Evolutionary conservation across 2,888 invertebrate species (phyloP).

Genomic region (Drosophila atripex): DNA sequence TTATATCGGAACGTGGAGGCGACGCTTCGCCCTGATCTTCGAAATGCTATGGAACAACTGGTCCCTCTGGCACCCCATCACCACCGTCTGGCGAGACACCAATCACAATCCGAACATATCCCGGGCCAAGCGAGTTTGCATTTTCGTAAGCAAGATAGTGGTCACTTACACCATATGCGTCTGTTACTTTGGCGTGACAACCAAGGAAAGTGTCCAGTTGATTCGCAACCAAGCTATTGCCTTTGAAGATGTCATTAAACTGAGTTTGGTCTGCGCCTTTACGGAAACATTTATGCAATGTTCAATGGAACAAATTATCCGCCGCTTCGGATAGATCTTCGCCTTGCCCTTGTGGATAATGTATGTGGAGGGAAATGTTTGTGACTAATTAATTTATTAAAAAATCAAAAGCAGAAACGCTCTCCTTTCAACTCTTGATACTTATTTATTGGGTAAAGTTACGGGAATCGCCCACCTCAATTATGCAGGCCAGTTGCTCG

Average conservation of each 20-base stretch:
- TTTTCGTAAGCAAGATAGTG: constrained; percentile 49
- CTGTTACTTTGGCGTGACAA: constrained; percentile 18
- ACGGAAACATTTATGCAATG: neutral
- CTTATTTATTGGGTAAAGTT: too few species aligned
- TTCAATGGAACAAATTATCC: neutral
- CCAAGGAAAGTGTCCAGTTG: constrained; percentile 20
- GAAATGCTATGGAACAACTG: constrained; percentile 53
- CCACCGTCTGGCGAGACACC: constrained; percentile 53
- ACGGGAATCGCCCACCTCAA: neutral
- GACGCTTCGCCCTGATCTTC: constrained; percentile 18
- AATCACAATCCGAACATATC: constrained; percentile 30
- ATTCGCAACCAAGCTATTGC: constrained; percentile 1
- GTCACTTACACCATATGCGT: constrained; percentile 22
- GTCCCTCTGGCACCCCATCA: constrained; percentile 60
- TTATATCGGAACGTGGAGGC: neutral
- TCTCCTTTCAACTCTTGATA: neutral
- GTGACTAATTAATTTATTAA: neutral
- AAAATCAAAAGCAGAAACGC: neutral
- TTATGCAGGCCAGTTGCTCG: constrained; percentile 7
- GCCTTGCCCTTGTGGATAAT: neutral
- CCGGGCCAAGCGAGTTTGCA: constrained; percentile 55
- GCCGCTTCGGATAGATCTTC: neutral
- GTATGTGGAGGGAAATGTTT: neutral
- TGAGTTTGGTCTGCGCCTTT: neutral
- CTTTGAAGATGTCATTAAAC: neutral